Evolutionary conservation across 2,113 vertebrate species (phyloP).

Genomic region (Cynoglossus semilaevis): DNA sequence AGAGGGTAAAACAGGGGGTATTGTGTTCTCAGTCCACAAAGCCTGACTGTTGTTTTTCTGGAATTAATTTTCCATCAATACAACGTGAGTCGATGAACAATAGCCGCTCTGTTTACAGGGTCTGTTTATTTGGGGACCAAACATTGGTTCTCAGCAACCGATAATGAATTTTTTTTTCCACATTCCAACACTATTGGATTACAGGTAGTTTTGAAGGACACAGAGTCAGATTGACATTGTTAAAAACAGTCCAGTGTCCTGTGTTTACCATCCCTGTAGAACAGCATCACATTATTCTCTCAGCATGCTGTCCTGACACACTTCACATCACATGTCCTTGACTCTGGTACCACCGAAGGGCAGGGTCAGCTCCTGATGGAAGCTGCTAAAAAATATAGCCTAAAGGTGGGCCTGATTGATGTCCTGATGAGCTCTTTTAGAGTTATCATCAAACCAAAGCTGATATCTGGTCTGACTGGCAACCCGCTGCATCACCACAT

Average conservation of each 20-base stretch:
- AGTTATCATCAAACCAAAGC: slow-evolving; percentile 26
- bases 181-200: slow-evolving; percentile 18
- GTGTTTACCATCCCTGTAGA: slow-evolving; percentile 13
- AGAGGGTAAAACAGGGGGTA: too few relatives aligned
- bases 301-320: slow-evolving; percentile 20
- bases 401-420: slow-evolving; percentile 25
- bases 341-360: slow-evolving; percentile 12
- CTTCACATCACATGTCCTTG: slow-evolving; percentile 29
- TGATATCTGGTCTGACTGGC: slow-evolving; percentile 12
- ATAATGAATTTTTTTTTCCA: slow-evolving; percentile 34
- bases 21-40: too few relatives aligned
- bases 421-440: slow-evolving; percentile 9
- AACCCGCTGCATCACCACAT: slow-evolving; percentile 34
- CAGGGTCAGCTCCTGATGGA: slow-evolving; percentile 20
- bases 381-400: slow-evolving; percentile 39
- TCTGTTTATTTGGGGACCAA: slow-evolving; percentile 44
- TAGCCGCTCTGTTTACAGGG: slow-evolving; percentile 30
- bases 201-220: slow-evolving; percentile 28
- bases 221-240: slow-evolving; percentile 38
- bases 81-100: slow-evolving; percentile 43
- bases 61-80: slow-evolving; percentile 27
- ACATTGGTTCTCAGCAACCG: slow-evolving; percentile 14
- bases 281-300: slow-evolving; percentile 36
- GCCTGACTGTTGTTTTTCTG: not conserved
- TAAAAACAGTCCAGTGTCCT: slow-evolving; percentile 24